Evolutionary conservation across 2,113 vertebrate species (phyloP).

Genomic region (Oncorhynchus clarkii): DNA sequence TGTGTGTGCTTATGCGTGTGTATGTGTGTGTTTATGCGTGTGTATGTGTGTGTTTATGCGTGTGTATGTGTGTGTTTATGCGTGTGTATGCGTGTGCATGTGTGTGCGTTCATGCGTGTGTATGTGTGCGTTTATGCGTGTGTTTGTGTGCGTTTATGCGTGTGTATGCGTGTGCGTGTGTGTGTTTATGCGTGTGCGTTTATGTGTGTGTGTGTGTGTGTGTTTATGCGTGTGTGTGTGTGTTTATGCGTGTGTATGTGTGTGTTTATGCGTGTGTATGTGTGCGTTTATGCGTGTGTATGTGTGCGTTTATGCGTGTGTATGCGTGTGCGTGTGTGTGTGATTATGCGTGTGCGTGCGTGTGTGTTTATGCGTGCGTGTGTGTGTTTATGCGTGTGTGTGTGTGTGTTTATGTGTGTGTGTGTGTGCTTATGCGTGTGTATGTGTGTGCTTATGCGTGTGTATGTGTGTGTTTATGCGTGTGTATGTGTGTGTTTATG

Average conservation of each 20-base stretch:
- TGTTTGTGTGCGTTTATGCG: too few species aligned
- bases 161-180: too few species aligned
- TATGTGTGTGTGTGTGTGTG: not conserved
- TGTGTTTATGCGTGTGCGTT: not conserved
- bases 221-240: accelerated
- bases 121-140: not conserved
- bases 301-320: too few species aligned
- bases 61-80: not conserved
- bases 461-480: not conserved
- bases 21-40: not conserved
- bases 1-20: not conserved
- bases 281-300: too few species aligned
- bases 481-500: not conserved
- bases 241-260: too few species aligned
- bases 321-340: accelerated
- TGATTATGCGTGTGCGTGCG: accelerated
- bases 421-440: not conserved
- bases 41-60: not conserved
- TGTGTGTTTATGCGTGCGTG: not conserved
- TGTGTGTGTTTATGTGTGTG: not conserved
- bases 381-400: not conserved
- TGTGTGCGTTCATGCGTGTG: not conserved
- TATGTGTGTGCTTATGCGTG: not conserved
- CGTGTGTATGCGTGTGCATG: accelerated
- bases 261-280: too few species aligned